Evolutionary conservation across 2,888 invertebrate genomes (phyloP).

Genomic region (Platynereis dumerilii): DNA sequence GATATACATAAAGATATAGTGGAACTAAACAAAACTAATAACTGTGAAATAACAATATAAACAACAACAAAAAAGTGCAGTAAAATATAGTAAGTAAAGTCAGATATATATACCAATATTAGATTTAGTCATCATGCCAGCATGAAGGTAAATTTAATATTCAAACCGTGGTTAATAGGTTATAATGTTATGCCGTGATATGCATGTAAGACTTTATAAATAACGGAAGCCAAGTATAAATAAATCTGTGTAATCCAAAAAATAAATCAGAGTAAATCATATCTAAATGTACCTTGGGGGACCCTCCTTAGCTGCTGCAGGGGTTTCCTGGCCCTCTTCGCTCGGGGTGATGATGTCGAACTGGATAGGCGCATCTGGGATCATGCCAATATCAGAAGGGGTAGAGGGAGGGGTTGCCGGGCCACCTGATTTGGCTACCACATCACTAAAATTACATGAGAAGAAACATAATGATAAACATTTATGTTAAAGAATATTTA

Average conservation of each 20-base stretch:
- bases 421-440: constrained; percentile 10
- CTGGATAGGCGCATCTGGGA: constrained; percentile 62
- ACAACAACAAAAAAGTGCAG: neutral
- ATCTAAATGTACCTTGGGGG: constrained; percentile 60
- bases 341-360: constrained; percentile 62
- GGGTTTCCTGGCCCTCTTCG: constrained; percentile 47
- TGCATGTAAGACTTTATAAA: too few species aligned
- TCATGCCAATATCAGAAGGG: constrained; percentile 43
- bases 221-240: too few species aligned
- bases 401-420: constrained; percentile 38
- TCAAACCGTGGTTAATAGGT: too few species aligned
- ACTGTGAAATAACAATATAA: neutral
- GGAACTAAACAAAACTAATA: too few species aligned
- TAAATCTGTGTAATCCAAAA: too few species aligned
- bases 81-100: too few species aligned
- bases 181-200: too few species aligned
- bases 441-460: neutral
- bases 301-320: constrained; percentile 46
- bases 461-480: neutral
- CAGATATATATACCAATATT: too few species aligned
- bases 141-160: too few species aligned
- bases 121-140: too few species aligned
- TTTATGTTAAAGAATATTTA: neutral
- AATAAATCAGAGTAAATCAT: too few species aligned
- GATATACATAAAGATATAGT: too few species aligned